phyloP scores from a whole-genome alignment of 2,888 invertebrate genomes.

The Iselma pallidipennis region DNA sequence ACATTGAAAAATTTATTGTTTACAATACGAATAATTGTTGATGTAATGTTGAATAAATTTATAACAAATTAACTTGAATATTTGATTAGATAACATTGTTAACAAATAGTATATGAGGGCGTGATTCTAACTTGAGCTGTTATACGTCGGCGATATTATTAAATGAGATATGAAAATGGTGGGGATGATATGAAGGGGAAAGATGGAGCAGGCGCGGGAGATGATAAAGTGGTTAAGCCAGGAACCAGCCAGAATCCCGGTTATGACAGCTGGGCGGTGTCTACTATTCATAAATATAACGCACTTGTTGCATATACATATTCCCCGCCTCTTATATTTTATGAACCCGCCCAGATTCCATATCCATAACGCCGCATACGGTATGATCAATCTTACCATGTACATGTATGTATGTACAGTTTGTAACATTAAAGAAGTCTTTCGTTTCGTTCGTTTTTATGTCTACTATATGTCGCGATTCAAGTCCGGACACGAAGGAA shows the following conservation, averaged over 20 bases:
- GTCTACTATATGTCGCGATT: constrained; percentile 2
- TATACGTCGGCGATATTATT: constrained; percentile 59
- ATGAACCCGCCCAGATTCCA: constrained; percentile 52
- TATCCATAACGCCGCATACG: constrained; percentile 48
- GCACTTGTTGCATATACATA: constrained; percentile 66
- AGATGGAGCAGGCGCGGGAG: constrained; percentile 54
- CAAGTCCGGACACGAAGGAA: constrained; percentile 21
- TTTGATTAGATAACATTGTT: no score
- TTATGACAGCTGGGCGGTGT: constrained; percentile 73
- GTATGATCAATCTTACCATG: constrained; percentile 18
- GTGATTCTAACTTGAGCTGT: constrained; percentile 41
- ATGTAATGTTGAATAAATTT: neutral
- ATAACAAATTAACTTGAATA: neutral
- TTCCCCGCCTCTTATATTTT: constrained; percentile 61
- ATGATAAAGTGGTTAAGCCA: constrained; percentile 52
- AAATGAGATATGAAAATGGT: constrained; percentile 55
- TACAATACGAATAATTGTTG: neutral
- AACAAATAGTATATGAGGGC: constrained; percentile 43
- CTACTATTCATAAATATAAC: constrained; percentile 71
- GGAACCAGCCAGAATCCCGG: constrained; percentile 67
- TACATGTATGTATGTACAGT: constrained; percentile 5
- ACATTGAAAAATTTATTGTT: constrained; percentile 32
- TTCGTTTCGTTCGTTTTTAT: constrained; percentile 17
- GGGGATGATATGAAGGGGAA: constrained; percentile 47
- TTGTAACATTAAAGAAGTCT: constrained; percentile 15